A percentile compares a stretch with the other conserved stretches of the same genome.
These are phyloP conservation scores for Aplidium turbinatum DNA, from an alignment of 23 tunicate genomes.

Conservation along the genomic window DNA sequence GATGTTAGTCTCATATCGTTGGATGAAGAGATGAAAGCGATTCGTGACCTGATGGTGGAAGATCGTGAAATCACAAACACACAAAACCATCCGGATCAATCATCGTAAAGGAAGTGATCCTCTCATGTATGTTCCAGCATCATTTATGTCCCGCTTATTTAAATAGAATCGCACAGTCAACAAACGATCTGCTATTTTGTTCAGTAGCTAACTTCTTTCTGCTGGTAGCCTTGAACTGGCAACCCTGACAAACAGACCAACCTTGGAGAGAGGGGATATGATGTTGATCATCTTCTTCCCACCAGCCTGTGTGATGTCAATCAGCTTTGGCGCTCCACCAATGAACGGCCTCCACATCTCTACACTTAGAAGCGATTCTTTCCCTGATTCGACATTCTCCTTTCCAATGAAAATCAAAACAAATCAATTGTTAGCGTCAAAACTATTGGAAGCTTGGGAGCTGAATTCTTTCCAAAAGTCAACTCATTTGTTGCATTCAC, in stretches of 20 bases:
- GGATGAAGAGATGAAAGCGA: slow-evolving; percentile 50
- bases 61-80: no score
- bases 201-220: no score
- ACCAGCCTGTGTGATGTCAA: slow-evolving; percentile 33
- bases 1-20: slow-evolving; percentile 51
- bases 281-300: slow-evolving; percentile 53
- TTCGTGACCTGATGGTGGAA: slow-evolving; percentile 73
- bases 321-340: slow-evolving; percentile 53
- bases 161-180: no score
- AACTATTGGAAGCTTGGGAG: background rate
- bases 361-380: background rate
- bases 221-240: no score
- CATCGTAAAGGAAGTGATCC: no score
- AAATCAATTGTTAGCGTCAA: no score
- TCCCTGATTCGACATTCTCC: background rate
- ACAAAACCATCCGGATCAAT: no score
- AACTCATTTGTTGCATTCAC: no score
- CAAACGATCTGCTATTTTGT: no score
- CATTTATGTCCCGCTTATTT: no score
- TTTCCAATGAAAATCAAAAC: background rate
- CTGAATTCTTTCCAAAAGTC: background rate
- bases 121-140: no score
- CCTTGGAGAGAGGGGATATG: slow-evolving; percentile 72
- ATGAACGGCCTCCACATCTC: slow-evolving; percentile 51
- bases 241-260: no score